A percentile compares a stretch with the other conserved stretches of the same genome.
Conservation (phyloP, 1,140 invertebrate genomes). For the Leptinotarsa undecemlineata region DNA sequence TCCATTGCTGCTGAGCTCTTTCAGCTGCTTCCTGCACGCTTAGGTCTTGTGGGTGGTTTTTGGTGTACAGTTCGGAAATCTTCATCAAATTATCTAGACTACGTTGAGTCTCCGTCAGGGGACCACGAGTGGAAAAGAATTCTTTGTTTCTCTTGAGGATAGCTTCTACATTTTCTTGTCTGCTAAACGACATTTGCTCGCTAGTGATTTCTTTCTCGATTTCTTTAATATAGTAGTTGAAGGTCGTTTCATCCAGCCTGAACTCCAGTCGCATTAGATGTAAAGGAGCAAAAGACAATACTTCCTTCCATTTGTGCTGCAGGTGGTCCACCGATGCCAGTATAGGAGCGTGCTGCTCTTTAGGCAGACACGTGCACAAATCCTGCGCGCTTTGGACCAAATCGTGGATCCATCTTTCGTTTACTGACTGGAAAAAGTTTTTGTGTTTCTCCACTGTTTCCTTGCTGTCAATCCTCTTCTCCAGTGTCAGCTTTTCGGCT, state of each 20-base stretch:
- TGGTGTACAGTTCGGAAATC: constrained; percentile 66
- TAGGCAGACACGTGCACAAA: constrained; percentile 70
- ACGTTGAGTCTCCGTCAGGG: constrained; percentile 71
- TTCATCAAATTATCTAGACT: constrained; percentile 77
- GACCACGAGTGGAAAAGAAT: constrained; percentile 72
- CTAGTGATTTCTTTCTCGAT: constrained; percentile 86
- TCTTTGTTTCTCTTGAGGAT: constrained; percentile 78
- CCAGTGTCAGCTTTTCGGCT: constrained; percentile 79
- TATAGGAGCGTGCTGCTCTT: constrained; percentile 68
- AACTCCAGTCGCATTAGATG: constrained; percentile 91
- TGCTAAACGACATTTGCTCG: constrained; percentile 83
- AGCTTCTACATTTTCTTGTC: constrained; percentile 78
- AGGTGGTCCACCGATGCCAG: constrained; percentile 72
- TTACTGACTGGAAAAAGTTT: constrained; percentile 82
- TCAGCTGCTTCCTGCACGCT: constrained; percentile 67
- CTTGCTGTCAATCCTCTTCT: constrained; percentile 79
- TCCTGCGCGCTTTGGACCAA: constrained; percentile 79
- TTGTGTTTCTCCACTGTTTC: constrained; percentile 80
- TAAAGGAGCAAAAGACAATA: constrained; percentile 77
- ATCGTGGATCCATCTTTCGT: constrained; percentile 81
- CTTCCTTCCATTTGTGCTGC: constrained; percentile 77
- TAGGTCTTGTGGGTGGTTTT: constrained; percentile 67
- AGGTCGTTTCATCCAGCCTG: constrained; percentile 80
- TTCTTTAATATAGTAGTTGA: constrained; percentile 82
- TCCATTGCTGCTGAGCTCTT: constrained; percentile 75